Conservation (phyloP, 2,113 vertebrate genomes). For the Buteo buteo region DNA sequence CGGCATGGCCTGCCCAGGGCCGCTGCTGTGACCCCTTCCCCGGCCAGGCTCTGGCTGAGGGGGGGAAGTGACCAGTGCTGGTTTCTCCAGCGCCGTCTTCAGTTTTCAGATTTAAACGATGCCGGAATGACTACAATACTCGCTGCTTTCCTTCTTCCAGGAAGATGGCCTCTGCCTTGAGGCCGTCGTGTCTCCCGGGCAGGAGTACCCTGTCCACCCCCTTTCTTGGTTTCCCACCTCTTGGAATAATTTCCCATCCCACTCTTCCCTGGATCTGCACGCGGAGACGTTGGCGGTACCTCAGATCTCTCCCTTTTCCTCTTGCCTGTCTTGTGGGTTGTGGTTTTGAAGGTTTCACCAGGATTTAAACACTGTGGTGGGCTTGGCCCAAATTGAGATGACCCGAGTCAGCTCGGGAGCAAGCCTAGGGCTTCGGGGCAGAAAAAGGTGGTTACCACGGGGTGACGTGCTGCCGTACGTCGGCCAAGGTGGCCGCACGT, state of each 20-base stretch:
- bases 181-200: not conserved
- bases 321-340: not conserved
- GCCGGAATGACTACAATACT: not conserved
- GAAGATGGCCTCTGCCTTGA: not conserved
- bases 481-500: rapidly evolving
- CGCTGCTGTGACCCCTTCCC: not conserved
- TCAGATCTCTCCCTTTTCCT: not conserved
- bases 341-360: not conserved
- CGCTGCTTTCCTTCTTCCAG: not conserved
- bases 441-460: no score
- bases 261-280: rapidly evolving
- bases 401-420: not conserved
- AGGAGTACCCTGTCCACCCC: not conserved
- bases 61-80: rapidly evolving
- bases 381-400: not conserved
- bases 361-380: not conserved
- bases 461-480: rapidly evolving
- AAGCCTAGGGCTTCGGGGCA: not conserved
- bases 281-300: not conserved
- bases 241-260: not conserved
- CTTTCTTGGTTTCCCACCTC: not conserved
- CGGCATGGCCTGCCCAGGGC: not conserved
- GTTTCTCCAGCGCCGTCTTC: not conserved
- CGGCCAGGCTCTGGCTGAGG: not conserved
- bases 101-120: not conserved